Conservation (phyloP, 2,797 vertebrate species). For the Chromis chromis region DNA sequence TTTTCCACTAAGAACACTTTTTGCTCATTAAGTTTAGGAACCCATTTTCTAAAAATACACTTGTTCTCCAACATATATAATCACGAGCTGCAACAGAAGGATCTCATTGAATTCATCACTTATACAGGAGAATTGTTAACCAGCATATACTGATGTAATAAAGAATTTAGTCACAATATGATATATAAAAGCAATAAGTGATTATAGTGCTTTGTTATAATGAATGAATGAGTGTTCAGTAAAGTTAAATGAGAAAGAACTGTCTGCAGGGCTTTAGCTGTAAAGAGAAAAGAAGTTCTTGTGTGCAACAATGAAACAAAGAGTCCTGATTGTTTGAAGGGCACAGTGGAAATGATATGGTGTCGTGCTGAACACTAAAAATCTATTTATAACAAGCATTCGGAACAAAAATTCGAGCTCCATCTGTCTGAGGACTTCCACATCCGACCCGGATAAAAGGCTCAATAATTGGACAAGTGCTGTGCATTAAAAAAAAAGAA, state of each 20-base stretch:
- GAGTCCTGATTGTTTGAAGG: slow-evolving; percentile 39
- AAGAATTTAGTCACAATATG: neutral
- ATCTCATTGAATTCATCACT: neutral
- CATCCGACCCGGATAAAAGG: slow-evolving; percentile 15
- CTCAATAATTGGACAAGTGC: slow-evolving; percentile 52
- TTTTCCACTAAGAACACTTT: neutral
- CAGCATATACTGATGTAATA: neutral
- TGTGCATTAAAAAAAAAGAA: neutral
- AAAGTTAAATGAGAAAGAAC: neutral
- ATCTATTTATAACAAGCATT: slow-evolving; percentile 57
- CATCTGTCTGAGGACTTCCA: slow-evolving; percentile 27
- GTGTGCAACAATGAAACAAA: slow-evolving; percentile 15
- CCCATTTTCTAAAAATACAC: neutral
- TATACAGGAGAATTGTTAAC: neutral
- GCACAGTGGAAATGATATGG: slow-evolving; percentile 20
- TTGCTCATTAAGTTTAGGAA: neutral
- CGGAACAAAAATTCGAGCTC: slow-evolving; percentile 21
- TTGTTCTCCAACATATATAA: neutral
- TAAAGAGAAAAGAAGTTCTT: neutral
- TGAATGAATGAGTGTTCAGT: neutral
- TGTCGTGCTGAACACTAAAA: slow-evolving; percentile 30
- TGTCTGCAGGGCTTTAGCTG: neutral
- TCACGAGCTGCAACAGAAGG: neutral
- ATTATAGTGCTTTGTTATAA: no score
- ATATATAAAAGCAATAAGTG: neutral